Conservation (phyloP, 2,797 vertebrate genomes). For the Pygocentrus nattereri region DNA sequence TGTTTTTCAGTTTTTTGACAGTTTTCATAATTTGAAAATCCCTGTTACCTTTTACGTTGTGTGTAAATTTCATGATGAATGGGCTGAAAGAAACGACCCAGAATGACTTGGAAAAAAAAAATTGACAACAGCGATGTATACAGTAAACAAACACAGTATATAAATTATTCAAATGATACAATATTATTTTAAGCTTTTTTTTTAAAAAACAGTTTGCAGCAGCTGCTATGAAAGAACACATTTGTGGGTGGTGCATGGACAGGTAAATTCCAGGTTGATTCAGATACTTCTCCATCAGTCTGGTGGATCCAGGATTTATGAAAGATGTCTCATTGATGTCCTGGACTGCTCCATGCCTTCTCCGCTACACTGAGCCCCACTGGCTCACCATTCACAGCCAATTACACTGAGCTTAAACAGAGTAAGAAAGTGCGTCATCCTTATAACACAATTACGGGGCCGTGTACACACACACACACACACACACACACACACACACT, state of each 20-base stretch:
- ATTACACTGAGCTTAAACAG: conserved; percentile 87
- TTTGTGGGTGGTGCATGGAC: neutral
- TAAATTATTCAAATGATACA: too few species aligned
- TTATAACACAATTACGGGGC: conserved; percentile 83
- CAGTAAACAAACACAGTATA: too few species aligned
- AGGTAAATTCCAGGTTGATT: conserved; percentile 68
- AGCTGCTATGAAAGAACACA: neutral
- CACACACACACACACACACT: conserved; percentile 71
- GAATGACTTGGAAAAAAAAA: too few species aligned
- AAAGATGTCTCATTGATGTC: conserved; percentile 81
- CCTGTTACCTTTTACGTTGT: too few species aligned
- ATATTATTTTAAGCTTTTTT: too few species aligned
- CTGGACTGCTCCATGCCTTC: conserved; percentile 66
- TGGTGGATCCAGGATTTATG: conserved; percentile 67
- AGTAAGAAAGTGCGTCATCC: conserved; percentile 85
- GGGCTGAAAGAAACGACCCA: too few species aligned
- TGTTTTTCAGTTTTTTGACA: too few species aligned
- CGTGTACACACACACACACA: conserved; percentile 70
- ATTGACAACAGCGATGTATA: too few species aligned
- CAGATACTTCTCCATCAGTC: conserved; percentile 63
- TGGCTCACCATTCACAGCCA: conserved; percentile 82
- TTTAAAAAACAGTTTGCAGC: too few species aligned
- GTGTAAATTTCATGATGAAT: too few species aligned
- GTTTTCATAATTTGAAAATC: too few species aligned
- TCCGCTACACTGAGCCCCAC: conserved; percentile 64